A percentile compares a stretch with the other conserved stretches of the same genome.
phyloP scores from a whole-genome alignment of 2,113 vertebrate genomes.

The Proteles cristata region DNA sequence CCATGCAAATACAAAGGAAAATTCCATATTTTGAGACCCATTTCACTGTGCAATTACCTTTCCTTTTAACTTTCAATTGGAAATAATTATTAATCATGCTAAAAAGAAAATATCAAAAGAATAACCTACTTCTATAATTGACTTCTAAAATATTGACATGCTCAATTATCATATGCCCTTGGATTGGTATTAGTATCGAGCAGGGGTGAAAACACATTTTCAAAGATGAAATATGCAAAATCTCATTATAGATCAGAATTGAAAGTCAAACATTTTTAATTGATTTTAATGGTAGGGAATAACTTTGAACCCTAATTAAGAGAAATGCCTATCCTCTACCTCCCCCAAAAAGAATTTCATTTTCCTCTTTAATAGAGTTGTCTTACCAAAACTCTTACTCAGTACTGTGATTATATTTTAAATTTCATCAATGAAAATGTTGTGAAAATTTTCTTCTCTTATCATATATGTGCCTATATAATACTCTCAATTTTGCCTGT shows the following conservation, averaged over 20 bases:
- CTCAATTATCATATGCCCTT: background rate
- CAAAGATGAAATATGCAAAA: conserved; percentile 37
- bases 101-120: background rate
- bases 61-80: background rate
- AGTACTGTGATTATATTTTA: background rate
- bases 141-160: background rate
- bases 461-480: background rate
- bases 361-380: background rate
- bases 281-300: background rate
- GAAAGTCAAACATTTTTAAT: background rate
- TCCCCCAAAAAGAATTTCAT: background rate
- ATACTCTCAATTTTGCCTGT: background rate
- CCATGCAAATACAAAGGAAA: background rate
- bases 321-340: conserved; percentile 3
- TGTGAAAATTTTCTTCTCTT: background rate
- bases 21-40: background rate
- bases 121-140: background rate
- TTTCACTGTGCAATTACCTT: background rate
- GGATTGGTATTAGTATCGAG: background rate
- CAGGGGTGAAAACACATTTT: conserved; percentile 7
- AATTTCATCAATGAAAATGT: conserved; percentile 17
- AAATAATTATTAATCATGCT: background rate
- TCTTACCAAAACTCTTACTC: conserved; percentile 8
- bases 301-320: conserved; percentile 22
- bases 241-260: background rate